These are phyloP conservation scores for Ylistrum balloti DNA, from an alignment of 1,140 invertebrate species.

Conservation along the genomic window DNA sequence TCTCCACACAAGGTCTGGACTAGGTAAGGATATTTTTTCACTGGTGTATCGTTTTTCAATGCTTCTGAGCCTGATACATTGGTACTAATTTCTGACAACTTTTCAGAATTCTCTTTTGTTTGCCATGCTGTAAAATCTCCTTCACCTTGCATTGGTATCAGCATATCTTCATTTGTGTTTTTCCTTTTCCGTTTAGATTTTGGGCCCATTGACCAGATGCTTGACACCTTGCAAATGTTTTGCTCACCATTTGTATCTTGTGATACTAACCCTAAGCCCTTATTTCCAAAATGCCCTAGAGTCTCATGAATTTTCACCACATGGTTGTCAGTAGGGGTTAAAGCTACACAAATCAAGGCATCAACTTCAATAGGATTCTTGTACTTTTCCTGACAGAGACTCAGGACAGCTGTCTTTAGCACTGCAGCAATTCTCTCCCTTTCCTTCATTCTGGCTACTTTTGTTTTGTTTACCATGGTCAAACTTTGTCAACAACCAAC, in stretches of 20 bases:
- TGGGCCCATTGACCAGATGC: slow-evolving; percentile 16
- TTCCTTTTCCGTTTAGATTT: slow-evolving; percentile 29
- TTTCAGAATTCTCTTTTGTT: neutral
- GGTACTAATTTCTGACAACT: neutral
- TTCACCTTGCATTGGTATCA: neutral
- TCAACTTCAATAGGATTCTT: neutral
- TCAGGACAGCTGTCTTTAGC: neutral
- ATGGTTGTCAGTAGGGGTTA: slow-evolving; percentile 15
- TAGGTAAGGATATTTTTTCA: neutral
- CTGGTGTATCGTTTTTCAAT: neutral
- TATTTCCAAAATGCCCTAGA: neutral
- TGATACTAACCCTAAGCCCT: neutral
- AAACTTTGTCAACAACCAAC: neutral
- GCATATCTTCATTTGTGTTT: neutral
- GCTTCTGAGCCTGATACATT: neutral
- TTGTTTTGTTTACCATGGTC: neutral
- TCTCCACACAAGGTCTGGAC: slow-evolving; percentile 1
- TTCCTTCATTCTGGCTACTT: slow-evolving; percentile 23
- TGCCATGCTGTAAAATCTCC: neutral
- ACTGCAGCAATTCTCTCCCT: neutral
- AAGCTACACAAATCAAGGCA: neutral
- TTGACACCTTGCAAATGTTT: neutral
- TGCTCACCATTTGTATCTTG: slow-evolving; percentile 3
- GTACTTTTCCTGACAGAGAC: neutral
- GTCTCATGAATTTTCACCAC: slow-evolving; percentile 38